Evolutionary conservation across 2,888 invertebrate genomes (phyloP).

Genomic region (Sycophila texana): DNA sequence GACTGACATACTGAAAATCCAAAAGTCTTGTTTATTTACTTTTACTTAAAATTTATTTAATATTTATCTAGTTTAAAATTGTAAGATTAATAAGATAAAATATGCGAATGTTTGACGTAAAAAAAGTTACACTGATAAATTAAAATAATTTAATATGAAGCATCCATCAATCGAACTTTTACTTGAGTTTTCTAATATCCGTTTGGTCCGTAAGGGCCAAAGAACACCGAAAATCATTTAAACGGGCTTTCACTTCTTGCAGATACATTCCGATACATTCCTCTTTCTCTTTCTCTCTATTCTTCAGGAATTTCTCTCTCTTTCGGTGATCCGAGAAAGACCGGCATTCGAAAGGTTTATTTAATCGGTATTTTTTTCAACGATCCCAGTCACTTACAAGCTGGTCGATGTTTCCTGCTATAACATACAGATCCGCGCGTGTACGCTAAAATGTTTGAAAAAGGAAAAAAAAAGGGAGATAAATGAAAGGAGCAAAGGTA

Average conservation of each 20-base stretch:
- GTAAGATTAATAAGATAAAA: too few relatives aligned
- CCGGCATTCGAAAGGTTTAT: neutral
- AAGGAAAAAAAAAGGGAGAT: too few relatives aligned
- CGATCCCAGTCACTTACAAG: too few relatives aligned
- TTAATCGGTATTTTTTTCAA: constrained; percentile 4
- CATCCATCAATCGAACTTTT: constrained; percentile 33
- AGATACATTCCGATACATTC: too few relatives aligned
- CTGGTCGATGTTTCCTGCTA: too few relatives aligned
- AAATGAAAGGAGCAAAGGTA: neutral
- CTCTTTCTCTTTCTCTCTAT: constrained; percentile 8
- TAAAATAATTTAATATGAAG: neutral
- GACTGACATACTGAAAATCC: too few relatives aligned
- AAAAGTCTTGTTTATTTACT: too few relatives aligned
- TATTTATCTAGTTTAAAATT: too few relatives aligned
- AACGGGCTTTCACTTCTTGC: constrained; percentile 34
- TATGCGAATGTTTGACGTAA: too few relatives aligned
- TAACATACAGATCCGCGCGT: neutral
- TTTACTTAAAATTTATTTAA: too few relatives aligned
- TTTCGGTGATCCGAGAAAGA: constrained; percentile 17
- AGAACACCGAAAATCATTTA: neutral
- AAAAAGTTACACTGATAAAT: too few relatives aligned
- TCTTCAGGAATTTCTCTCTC: constrained; percentile 48
- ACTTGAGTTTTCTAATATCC: constrained; percentile 42
- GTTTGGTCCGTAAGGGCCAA: constrained; percentile 6
- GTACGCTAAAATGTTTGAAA: neutral